phyloP scores from a whole-genome alignment of 2,797 vertebrate species.

The Chelidonichthys spinosus region DNA sequence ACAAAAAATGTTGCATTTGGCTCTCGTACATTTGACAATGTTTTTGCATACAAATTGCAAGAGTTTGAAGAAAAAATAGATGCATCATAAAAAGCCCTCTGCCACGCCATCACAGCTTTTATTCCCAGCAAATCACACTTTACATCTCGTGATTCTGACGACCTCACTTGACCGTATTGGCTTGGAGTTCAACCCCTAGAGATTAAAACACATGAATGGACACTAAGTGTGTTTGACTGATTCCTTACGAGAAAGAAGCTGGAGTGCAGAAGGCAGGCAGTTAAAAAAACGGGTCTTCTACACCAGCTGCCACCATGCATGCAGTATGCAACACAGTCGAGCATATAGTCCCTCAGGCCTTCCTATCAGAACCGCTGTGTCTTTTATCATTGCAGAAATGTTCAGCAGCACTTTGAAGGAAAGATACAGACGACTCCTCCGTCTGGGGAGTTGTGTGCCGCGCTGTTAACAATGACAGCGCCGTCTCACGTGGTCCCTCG shows the following conservation, averaged over 20 bases:
- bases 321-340: constrained; percentile 39
- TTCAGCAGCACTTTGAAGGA: constrained; percentile 61
- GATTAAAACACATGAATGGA: constrained; percentile 9
- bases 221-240: constrained; percentile 9
- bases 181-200: constrained; percentile 11
- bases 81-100: constrained; percentile 21
- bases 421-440: constrained; percentile 46
- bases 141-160: constrained; percentile 8
- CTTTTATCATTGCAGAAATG: constrained; percentile 60
- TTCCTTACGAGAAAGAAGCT: constrained; percentile 3
- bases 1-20: not conserved
- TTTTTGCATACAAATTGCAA: not conserved
- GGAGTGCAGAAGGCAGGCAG: constrained; percentile 27
- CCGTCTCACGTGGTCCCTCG: constrained; percentile 45
- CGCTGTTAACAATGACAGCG: constrained; percentile 53
- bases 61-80: not conserved
- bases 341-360: constrained; percentile 47
- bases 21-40: not conserved
- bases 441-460: constrained; percentile 45
- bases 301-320: constrained; percentile 39
- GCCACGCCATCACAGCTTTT: constrained; percentile 13
- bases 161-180: constrained; percentile 18
- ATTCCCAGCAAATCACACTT: constrained; percentile 24
- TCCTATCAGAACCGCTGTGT: constrained; percentile 55
- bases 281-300: constrained; percentile 21